phyloP scores from a whole-genome alignment of 2,113 vertebrate genomes.

The Albula goreensis region DNA sequence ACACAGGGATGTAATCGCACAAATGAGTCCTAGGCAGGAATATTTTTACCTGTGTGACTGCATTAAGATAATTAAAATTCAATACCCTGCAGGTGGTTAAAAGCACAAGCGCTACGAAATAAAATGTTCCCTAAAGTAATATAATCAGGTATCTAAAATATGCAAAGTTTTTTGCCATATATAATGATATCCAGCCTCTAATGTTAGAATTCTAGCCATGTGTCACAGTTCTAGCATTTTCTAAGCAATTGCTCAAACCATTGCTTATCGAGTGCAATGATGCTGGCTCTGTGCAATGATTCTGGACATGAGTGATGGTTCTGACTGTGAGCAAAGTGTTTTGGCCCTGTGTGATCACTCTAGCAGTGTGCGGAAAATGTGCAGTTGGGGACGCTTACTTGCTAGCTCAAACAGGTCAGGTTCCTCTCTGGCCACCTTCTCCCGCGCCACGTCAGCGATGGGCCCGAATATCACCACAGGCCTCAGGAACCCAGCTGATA shows the following conservation, averaged over 20 bases:
- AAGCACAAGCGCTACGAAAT: conserved; percentile 20
- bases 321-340: not conserved
- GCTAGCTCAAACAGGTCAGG: conserved; percentile 93
- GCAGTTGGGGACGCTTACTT: conserved; percentile 73
- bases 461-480: conserved; percentile 97
- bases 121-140: not conserved
- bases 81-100: conserved; percentile 29
- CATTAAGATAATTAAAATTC: conserved; percentile 41
- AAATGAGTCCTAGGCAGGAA: conserved; percentile 50
- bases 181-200: no score
- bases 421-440: conserved; percentile 91
- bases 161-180: not conserved
- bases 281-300: not conserved
- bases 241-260: no score
- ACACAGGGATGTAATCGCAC: conserved; percentile 57
- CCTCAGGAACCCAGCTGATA: conserved; percentile 91
- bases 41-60: conserved; percentile 42
- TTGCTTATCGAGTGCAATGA: no score
- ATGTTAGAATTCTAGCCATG: not conserved
- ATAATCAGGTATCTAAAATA: not conserved
- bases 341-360: not conserved
- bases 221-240: not conserved
- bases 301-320: not conserved
- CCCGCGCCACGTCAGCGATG: conserved; percentile 91
- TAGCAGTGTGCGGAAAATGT: not conserved